phyloP scores from a whole-genome alignment of 2,797 vertebrate species.

The Furcifer pardalis region DNA sequence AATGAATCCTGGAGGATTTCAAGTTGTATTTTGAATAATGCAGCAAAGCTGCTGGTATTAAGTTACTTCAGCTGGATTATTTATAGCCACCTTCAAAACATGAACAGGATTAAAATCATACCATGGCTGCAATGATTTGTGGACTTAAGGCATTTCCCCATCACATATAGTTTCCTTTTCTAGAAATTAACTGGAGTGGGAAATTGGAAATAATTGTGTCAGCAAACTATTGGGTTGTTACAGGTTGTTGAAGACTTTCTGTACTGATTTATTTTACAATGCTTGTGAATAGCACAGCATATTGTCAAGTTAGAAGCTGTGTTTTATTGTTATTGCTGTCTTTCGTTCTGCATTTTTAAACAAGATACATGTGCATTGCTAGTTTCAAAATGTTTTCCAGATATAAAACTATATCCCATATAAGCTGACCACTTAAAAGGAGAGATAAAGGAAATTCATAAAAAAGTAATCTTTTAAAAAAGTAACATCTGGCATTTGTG shows the following conservation, averaged over 20 bases:
- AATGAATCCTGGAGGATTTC: neutral
- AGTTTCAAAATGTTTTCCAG: slow-evolving; percentile 48
- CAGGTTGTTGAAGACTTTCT: slow-evolving; percentile 59
- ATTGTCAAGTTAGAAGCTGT: slow-evolving; percentile 35
- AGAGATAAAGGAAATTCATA: slow-evolving; percentile 59
- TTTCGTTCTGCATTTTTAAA: slow-evolving; percentile 39
- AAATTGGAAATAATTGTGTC: slow-evolving; percentile 58
- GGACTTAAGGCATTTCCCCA: slow-evolving; percentile 40
- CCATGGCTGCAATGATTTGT: slow-evolving; percentile 39
- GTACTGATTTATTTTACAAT: slow-evolving; percentile 61
- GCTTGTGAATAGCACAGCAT: slow-evolving; percentile 38
- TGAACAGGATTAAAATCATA: slow-evolving; percentile 26
- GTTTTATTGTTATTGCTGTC: slow-evolving; percentile 55
- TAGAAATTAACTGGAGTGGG: slow-evolving; percentile 55
- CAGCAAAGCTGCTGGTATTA: neutral
- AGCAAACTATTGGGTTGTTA: slow-evolving; percentile 61
- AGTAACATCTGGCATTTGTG: slow-evolving; percentile 50
- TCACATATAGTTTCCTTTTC: slow-evolving; percentile 44
- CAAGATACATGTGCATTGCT: slow-evolving; percentile 43
- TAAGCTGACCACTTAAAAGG: slow-evolving; percentile 60
- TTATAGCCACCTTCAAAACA: slow-evolving; percentile 7
- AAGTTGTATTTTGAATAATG: neutral
- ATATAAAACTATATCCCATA: slow-evolving; percentile 61
- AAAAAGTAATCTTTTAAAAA: slow-evolving; percentile 58
- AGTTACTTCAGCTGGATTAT: neutral